Evolutionary conservation across 2,888 invertebrate genomes (phyloP).

Genomic region (Orthosia incerta): DNA sequence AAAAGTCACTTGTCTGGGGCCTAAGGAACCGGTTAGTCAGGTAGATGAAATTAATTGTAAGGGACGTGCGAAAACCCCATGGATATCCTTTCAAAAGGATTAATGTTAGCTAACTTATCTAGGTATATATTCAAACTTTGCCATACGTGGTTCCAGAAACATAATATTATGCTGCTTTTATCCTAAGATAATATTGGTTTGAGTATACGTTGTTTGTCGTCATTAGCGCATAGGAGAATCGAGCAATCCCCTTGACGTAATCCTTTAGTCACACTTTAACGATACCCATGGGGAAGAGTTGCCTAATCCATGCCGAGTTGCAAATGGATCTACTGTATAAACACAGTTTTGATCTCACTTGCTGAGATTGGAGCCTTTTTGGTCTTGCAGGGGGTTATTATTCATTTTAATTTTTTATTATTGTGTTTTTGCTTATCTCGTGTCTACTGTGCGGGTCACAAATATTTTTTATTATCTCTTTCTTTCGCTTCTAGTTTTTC

Average conservation of each 20-base stretch:
- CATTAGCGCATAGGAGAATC: constrained; percentile 29
- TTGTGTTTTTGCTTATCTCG: no score
- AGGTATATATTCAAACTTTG: neutral
- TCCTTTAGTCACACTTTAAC: constrained; percentile 16
- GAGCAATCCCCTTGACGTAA: constrained; percentile 29
- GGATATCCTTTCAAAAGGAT: no score
- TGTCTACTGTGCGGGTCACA: no score
- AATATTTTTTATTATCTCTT: no score
- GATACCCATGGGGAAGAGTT: neutral
- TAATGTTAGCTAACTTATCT: no score
- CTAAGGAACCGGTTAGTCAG: no score
- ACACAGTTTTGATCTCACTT: no score
- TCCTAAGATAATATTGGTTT: constrained; percentile 25
- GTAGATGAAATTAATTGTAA: no score
- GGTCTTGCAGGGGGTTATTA: no score
- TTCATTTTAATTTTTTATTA: no score
- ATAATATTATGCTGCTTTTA: constrained; percentile 23
- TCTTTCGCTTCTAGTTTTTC: neutral
- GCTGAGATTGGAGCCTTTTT: neutral
- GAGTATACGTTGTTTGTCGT: constrained; percentile 25
- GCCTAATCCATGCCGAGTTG: neutral
- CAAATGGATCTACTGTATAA: neutral
- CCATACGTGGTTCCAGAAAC: neutral
- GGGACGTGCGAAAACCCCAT: no score
- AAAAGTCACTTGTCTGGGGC: no score